phyloP scores from a whole-genome alignment of 2,113 vertebrate species.

The Bos javanicus region DNA sequence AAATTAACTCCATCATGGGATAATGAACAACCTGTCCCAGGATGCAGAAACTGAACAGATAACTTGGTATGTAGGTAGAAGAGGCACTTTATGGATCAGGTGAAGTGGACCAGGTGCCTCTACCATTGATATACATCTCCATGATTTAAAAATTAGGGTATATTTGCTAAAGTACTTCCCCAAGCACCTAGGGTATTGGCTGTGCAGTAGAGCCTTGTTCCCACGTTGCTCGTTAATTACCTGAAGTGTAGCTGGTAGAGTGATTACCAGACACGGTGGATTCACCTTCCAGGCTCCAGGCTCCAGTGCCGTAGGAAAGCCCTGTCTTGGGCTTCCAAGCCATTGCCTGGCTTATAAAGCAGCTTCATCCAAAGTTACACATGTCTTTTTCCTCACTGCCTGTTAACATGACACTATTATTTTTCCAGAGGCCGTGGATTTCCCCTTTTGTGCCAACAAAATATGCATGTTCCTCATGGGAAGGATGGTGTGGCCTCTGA shows the following conservation, averaged over 20 bases:
- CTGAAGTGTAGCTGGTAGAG: not conserved
- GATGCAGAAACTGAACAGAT: not conserved
- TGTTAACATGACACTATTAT: not conserved
- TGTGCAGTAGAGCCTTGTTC: not conserved
- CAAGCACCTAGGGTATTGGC: not conserved
- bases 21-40: not conserved
- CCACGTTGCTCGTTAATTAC: not conserved
- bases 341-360: not conserved
- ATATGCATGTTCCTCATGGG: not conserved
- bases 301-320: not conserved
- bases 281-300: not conserved
- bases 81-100: not conserved
- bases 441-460: not conserved
- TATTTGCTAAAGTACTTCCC: not conserved
- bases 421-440: not conserved
- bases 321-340: not conserved
- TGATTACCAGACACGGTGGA: not conserved
- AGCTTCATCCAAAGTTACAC: not conserved
- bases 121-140: not conserved
- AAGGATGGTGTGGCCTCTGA: not conserved
- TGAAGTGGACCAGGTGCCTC: not conserved
- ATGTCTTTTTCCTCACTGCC: not conserved
- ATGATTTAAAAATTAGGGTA: not conserved
- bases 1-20: not conserved
- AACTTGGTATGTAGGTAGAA: not conserved